A percentile compares a stretch with the other conserved stretches of the same genome.
These are phyloP conservation scores for Chionis minor DNA, from an alignment of 2,113 vertebrate species.

Conservation along the genomic window DNA sequence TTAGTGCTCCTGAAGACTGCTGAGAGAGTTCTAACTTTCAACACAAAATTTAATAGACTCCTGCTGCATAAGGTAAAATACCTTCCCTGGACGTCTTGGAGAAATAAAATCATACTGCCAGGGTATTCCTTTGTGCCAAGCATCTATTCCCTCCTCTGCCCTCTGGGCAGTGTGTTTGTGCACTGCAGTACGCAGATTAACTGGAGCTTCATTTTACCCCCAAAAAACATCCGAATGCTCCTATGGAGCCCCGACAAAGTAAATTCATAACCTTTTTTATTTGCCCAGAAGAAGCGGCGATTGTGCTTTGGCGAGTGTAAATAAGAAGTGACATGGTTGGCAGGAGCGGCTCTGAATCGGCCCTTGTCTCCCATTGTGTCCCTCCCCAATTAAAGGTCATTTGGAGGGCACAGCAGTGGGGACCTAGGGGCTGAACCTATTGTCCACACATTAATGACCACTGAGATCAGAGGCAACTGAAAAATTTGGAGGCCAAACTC, in stretches of 20 bases:
- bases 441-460: constrained; percentile 15
- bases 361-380: constrained; percentile 44
- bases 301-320: constrained; percentile 5
- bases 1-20: neutral
- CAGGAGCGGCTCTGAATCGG: neutral
- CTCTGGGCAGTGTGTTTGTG: neutral
- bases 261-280: neutral
- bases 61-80: neutral
- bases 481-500: neutral
- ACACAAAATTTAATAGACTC: neutral
- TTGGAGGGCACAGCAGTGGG: neutral
- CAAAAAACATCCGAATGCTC: neutral
- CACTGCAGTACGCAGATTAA: neutral
- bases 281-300: neutral
- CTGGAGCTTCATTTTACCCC: neutral
- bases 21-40: neutral
- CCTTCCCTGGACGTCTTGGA: neutral
- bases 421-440: neutral
- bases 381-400: constrained; percentile 41
- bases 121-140: neutral
- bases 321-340: constrained; percentile 9
- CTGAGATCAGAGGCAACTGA: constrained; percentile 34
- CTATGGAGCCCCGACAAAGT: neutral
- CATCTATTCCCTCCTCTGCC: neutral
- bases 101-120: neutral